A percentile compares a stretch with the other conserved stretches of the same genome.
Conservation (phyloP, 2,797 vertebrate species). For the Rhinella marina region DNA sequence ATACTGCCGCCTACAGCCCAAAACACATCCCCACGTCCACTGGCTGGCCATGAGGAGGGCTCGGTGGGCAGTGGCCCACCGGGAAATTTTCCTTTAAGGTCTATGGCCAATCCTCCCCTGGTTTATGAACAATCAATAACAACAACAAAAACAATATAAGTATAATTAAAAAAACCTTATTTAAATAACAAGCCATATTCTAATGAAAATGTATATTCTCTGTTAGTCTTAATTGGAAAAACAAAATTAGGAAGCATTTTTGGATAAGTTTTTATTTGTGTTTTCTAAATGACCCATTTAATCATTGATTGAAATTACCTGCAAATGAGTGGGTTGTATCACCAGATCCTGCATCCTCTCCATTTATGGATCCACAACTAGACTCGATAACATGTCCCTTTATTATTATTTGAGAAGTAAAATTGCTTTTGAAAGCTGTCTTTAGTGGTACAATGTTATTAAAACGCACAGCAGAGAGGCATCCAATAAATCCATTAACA, state of each 20-base stretch:
- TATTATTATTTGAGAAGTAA: constrained; percentile 75
- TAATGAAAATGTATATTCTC: too few relatives aligned
- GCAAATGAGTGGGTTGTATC: constrained; percentile 86
- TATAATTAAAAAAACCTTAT: too few relatives aligned
- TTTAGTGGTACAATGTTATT: constrained; percentile 89
- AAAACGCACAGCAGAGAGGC: constrained; percentile 89
- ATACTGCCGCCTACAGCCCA: too few relatives aligned
- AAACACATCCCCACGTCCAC: too few relatives aligned
- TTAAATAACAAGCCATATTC: too few relatives aligned
- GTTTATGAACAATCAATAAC: too few relatives aligned
- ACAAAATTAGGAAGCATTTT: neutral
- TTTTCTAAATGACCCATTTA: neutral
- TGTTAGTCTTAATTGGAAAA: too few relatives aligned
- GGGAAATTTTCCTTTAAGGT: too few relatives aligned
- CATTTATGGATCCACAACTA: constrained; percentile 78
- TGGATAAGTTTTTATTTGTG: neutral
- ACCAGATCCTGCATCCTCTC: constrained; percentile 76
- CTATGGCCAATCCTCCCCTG: too few relatives aligned
- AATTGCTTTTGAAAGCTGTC: constrained; percentile 80
- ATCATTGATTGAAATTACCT: constrained; percentile 74
- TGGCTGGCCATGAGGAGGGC: too few relatives aligned
- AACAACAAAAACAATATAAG: too few relatives aligned
- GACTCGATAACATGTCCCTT: constrained; percentile 81
- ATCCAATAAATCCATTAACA: constrained; percentile 87
- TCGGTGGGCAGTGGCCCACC: too few relatives aligned